Conservation (phyloP, 2,888 invertebrate species). For the Melanargia galathea region DNA sequence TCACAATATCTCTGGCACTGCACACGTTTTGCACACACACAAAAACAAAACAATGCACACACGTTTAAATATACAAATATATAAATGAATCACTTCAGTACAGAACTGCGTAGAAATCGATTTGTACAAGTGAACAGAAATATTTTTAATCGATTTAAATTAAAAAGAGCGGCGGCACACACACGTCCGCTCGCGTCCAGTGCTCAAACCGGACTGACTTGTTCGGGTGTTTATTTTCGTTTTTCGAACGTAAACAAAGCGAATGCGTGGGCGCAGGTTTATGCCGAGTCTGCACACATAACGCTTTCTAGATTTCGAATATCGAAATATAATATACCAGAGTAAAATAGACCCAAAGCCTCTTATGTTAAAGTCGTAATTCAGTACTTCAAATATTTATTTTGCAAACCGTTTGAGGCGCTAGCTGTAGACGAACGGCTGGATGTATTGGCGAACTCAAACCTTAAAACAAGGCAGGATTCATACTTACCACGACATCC, state of each 20-base stretch:
- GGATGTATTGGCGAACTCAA: too few species aligned
- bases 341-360: too few species aligned
- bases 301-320: too few species aligned
- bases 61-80: conserved; percentile 36
- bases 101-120: conserved; percentile 33
- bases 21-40: background rate
- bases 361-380: too few species aligned
- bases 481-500: too few species aligned
- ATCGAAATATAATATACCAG: too few species aligned
- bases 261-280: conserved; percentile 47
- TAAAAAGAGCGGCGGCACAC: conserved; percentile 32
- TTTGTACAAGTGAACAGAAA: conserved; percentile 19
- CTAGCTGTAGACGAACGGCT: too few species aligned
- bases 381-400: too few species aligned
- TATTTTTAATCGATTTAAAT: conserved; percentile 27
- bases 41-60: conserved; percentile 36
- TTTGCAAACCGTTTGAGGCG: too few species aligned
- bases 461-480: too few species aligned
- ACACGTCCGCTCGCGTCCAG: conserved; percentile 55
- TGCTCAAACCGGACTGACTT: conserved; percentile 55
- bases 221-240: conserved; percentile 44
- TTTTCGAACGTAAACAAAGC: conserved; percentile 58
- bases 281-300: too few species aligned
- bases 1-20: conserved; percentile 26
- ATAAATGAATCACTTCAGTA: conserved; percentile 32